Conservation (phyloP, 2,888 invertebrate species). For the Rhopalosiphum nymphaeae region DNA sequence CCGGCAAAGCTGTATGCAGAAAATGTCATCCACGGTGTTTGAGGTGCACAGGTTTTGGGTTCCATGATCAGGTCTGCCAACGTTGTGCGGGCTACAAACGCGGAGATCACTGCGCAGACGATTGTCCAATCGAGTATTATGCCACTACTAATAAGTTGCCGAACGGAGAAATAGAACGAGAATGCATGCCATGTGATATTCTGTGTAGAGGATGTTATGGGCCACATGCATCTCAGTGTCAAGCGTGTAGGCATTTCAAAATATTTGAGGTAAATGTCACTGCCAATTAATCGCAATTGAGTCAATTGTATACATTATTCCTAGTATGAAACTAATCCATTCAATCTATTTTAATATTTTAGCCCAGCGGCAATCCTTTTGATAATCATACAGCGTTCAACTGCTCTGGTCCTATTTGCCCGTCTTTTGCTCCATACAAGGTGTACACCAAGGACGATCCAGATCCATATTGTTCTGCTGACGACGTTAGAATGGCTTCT, state of each 20-base stretch:
- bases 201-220: slow-evolving; percentile 91
- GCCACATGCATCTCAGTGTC: slow-evolving; percentile 81
- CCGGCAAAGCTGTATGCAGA: slow-evolving; percentile 88
- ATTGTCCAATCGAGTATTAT: slow-evolving; percentile 87
- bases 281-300: no score
- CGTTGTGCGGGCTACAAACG: slow-evolving; percentile 88
- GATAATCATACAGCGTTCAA: slow-evolving; percentile 82
- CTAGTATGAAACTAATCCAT: neutral
- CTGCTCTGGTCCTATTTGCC: slow-evolving; percentile 88
- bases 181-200: slow-evolving; percentile 74
- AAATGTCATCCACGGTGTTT: slow-evolving; percentile 92
- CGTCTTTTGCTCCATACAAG: slow-evolving; percentile 78
- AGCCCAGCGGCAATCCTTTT: slow-evolving; percentile 69
- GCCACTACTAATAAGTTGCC: slow-evolving; percentile 80
- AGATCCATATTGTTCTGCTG: slow-evolving; percentile 84
- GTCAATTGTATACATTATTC: neutral
- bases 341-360: neutral
- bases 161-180: slow-evolving; percentile 80
- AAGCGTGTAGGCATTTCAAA: slow-evolving; percentile 68
- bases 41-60: slow-evolving; percentile 89
- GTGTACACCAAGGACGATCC: slow-evolving; percentile 79
- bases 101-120: slow-evolving; percentile 91
- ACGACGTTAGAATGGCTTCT: slow-evolving; percentile 70
- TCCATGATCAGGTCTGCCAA: slow-evolving; percentile 87
- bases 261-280: slow-evolving; percentile 66